Percentiles rank a stretch among this genome's conserved stretches.
These are phyloP conservation scores for Diabrotica balteata DNA, from an alignment of 2,888 invertebrate genomes.

Conservation along the genomic window DNA sequence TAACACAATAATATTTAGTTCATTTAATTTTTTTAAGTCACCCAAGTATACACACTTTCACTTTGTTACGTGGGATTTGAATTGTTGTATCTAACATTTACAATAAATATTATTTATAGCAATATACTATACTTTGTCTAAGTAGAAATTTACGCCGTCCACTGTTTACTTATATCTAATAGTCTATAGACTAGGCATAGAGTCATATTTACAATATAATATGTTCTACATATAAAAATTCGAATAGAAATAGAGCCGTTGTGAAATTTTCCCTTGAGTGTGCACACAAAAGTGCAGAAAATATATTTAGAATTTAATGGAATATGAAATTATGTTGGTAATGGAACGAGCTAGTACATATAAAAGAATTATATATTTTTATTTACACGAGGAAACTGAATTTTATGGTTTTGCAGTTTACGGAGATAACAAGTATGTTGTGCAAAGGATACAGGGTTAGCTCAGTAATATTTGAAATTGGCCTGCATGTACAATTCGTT, in stretches of 20 bases:
- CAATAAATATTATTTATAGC: constrained; percentile 19
- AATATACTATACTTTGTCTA: constrained; percentile 18
- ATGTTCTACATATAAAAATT: constrained; percentile 12
- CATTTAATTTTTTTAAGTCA: background rate
- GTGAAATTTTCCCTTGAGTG: constrained; percentile 7
- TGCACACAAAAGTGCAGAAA: constrained; percentile 1
- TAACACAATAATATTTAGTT: no score
- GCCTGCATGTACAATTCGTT: no score
- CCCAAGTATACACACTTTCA: constrained; percentile 1
- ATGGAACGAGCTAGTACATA: background rate
- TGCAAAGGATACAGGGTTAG: no score
- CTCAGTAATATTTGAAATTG: no score
- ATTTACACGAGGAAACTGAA: no score
- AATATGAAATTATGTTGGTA: background rate
- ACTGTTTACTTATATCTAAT: constrained; percentile 16
- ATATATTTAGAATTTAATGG: background rate
- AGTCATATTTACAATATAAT: constrained; percentile 18
- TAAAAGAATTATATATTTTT: background rate
- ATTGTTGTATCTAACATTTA: constrained; percentile 19
- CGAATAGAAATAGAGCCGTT: constrained; percentile 10
- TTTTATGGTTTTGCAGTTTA: no score
- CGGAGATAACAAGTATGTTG: no score
- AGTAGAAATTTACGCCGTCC: constrained; percentile 17
- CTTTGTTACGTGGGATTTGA: constrained; percentile 1
- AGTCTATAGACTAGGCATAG: constrained; percentile 24